Base-by-base conservation (phyloP, 1,140 invertebrate genomes). In the Globodera ellingtonae region DNA sequence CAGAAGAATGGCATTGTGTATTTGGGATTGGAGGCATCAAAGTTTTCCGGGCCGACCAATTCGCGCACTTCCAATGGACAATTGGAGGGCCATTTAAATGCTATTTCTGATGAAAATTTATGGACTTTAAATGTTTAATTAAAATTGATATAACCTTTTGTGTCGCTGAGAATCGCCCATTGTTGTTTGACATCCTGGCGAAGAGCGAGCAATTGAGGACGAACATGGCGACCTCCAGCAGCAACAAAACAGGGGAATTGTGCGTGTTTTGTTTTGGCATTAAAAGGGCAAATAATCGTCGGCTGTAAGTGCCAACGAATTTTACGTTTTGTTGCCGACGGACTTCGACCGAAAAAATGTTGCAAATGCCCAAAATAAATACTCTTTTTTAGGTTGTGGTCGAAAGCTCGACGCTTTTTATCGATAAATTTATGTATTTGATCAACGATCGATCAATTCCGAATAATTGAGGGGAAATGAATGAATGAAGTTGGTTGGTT, bases 1-100 rank as follows among this genome's bases (percentile, higher is more conserved):
- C 86, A 87, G 65, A 84, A 87, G 56, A 87, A 86, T 35, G 86
- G 86, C 87, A 87, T 87, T 24, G 72, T 70, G 72, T 88, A 87
- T 56, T 87, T 82, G 15, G 84, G 85, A 50, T 73, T 84, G 2
- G 82, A 80, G 3, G 87, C 76, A 66, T 87, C 86, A 72, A 86
- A 87, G 48, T 83, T 65, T 48, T 86, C 83, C 9, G 86, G 84
- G 24, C 86, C 86, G 24, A 87, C 86, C 35, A 88, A 72, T 79
- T 87, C 87, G 48, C 84, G 79, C n/a, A 87, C 87, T 81, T 87
- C 86, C 35, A 88, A 70, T 5, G 86, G 86, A 3, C 84, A 86
- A 62, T 88, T 78, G n/a, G 56, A 15, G n/a, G 86, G 86, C 86
- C 86, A 87, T 52, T 81, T 79, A 71, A 87, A 87, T 67, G 81